Conservation (phyloP, 2,797 vertebrate genomes). For the Hypotaenidia philippensis region DNA sequence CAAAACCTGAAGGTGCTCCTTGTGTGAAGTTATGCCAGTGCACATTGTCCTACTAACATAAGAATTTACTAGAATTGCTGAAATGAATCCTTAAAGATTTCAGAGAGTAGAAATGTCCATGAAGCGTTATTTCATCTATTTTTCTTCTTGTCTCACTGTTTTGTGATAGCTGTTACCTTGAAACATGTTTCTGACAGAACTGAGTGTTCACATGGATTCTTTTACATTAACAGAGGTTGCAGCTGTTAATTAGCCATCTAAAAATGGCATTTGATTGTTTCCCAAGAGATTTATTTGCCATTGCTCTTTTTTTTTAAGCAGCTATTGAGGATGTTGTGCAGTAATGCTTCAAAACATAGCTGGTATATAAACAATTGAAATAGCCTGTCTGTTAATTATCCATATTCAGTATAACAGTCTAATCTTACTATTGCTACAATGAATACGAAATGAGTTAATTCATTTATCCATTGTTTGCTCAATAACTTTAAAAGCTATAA, state of each 20-base stretch:
- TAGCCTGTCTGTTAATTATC: not conserved
- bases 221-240: not conserved
- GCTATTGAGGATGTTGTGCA: not conserved
- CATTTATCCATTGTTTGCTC: not conserved
- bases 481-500: not conserved
- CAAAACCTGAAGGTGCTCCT: not conserved
- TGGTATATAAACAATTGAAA: not conserved
- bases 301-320: not conserved
- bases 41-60: not conserved
- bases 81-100: not conserved
- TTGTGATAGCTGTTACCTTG: not conserved
- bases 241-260: not conserved
- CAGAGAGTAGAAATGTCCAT: not conserved
- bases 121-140: not conserved
- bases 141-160: not conserved
- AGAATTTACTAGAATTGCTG: not conserved
- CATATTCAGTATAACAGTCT: not conserved
- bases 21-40: not conserved
- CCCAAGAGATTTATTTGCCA: not conserved
- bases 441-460: not conserved
- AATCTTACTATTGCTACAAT: not conserved
- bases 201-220: not conserved
- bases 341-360: not conserved
- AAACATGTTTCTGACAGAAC: not conserved
- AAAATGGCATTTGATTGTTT: not conserved